phyloP scores from a whole-genome alignment of 1,140 invertebrate species.

The Penaeus japonicus region DNA sequence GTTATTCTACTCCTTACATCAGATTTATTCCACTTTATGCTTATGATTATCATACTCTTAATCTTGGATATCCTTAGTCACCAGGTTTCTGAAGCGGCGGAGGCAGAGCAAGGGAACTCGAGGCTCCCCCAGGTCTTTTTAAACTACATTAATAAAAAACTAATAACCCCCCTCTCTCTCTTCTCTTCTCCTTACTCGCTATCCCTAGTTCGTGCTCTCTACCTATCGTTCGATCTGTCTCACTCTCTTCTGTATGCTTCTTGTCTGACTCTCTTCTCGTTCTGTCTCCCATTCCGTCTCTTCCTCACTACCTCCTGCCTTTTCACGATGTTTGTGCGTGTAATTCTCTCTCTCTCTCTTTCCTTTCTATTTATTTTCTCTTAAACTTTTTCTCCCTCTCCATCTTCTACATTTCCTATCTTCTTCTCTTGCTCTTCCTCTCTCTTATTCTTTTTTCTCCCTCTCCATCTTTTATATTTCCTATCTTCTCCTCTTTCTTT shows the following conservation, averaged over 20 bases:
- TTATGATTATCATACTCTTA: too few species aligned
- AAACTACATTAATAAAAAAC: neutral
- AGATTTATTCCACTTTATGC: too few species aligned
- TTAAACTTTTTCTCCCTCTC: neutral
- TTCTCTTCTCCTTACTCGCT: too few species aligned
- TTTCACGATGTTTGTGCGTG: neutral
- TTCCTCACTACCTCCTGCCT: neutral
- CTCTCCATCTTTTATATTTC: neutral
- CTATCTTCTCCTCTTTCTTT: neutral
- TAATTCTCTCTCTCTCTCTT: neutral
- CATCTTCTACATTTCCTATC: neutral
- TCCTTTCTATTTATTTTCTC: neutral
- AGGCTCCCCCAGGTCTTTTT: too few species aligned
- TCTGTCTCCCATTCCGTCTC: neutral
- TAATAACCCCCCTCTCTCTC: too few species aligned
- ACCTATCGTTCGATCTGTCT: too few species aligned
- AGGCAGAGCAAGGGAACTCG: too few species aligned
- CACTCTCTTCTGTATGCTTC: neutral
- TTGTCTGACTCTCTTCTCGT: neutral
- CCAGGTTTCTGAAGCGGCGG: too few species aligned
- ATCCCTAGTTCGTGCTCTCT: neutral
- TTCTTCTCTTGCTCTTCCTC: neutral
- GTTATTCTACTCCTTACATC: too few species aligned
- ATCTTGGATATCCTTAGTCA: too few species aligned
- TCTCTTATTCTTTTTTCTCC: neutral